phyloP scores from a whole-genome alignment of 2,797 vertebrate genomes.

The Molossus molossus region DNA sequence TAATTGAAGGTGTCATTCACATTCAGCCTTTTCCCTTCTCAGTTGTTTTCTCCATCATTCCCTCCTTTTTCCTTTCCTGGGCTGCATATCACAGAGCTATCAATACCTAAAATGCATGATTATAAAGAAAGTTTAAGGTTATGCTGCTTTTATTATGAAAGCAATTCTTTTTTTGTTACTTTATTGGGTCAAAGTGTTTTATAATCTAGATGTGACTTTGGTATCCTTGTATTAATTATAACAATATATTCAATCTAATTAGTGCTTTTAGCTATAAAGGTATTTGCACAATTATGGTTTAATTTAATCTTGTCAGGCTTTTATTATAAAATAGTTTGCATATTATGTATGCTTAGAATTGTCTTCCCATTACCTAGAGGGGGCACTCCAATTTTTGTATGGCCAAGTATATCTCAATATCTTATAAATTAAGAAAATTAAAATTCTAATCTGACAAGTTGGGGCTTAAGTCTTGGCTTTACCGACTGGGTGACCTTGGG shows the following conservation, averaged over 20 bases:
- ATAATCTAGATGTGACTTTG: slow-evolving; percentile 75
- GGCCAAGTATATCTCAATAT: slow-evolving; percentile 35
- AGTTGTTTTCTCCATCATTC: neutral
- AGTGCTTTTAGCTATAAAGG: slow-evolving; percentile 75
- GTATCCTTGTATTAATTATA: slow-evolving; percentile 67
- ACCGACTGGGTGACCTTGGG: slow-evolving; percentile 32
- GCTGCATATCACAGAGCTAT: slow-evolving; percentile 47
- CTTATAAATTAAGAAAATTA: slow-evolving; percentile 65
- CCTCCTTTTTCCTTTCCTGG: neutral
- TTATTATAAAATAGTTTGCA: slow-evolving; percentile 75
- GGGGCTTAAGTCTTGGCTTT: slow-evolving; percentile 14
- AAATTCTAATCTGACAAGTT: slow-evolving; percentile 67
- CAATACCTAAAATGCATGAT: neutral
- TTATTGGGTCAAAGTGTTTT: slow-evolving; percentile 54
- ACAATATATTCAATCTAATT: slow-evolving; percentile 62
- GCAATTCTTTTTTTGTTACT: slow-evolving; percentile 71
- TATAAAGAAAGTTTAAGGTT: slow-evolving; percentile 65
- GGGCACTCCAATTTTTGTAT: slow-evolving; percentile 61
- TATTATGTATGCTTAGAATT: slow-evolving; percentile 74
- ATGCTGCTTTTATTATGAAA: slow-evolving; percentile 62
- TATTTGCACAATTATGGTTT: slow-evolving; percentile 75
- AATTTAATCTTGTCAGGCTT: slow-evolving; percentile 73
- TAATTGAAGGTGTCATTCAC: neutral
- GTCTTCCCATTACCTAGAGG: slow-evolving; percentile 65
- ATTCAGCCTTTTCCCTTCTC: slow-evolving; percentile 45